Percentiles rank a stretch among this genome's conserved stretches.
Conservation (phyloP, 2,888 invertebrate genomes). For the Drosophila mettleri region DNA sequence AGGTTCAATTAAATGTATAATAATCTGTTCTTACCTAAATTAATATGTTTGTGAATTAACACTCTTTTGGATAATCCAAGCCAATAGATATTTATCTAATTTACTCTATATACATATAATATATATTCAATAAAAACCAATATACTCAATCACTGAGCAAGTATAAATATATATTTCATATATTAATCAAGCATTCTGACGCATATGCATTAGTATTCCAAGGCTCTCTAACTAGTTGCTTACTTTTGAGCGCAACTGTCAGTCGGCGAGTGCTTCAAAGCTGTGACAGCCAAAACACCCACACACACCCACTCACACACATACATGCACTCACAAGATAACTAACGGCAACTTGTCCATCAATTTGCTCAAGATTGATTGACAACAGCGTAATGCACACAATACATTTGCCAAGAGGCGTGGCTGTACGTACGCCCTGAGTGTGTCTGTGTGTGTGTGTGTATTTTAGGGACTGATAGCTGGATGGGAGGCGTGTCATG, state of each 20-base stretch:
- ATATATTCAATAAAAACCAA: not conserved
- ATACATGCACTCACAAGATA: slow-evolving; percentile 13
- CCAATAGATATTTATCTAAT: too few species aligned
- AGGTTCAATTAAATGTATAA: too few species aligned
- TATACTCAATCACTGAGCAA: not conserved
- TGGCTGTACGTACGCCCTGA: slow-evolving; percentile 3
- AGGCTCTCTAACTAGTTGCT: slow-evolving; percentile 49
- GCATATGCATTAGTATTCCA: slow-evolving; percentile 39
- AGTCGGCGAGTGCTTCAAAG: slow-evolving; percentile 22
- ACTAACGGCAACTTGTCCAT: slow-evolving; percentile 79
- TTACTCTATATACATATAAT: not conserved
- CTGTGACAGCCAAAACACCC: slow-evolving; percentile 23
- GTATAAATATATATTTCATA: slow-evolving; percentile 51
- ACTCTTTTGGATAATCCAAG: too few species aligned
- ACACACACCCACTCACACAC: slow-evolving; percentile 12
- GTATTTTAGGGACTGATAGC: not conserved
- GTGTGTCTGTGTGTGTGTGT: slow-evolving; percentile 2
- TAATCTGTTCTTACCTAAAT: too few species aligned
- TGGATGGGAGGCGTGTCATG: slow-evolving; percentile 11
- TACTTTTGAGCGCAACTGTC: slow-evolving; percentile 51
- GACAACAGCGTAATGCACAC: slow-evolving; percentile 78
- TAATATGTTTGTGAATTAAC: too few species aligned
- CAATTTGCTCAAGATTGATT: slow-evolving; percentile 81
- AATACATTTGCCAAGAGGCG: slow-evolving; percentile 64
- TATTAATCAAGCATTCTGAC: slow-evolving; percentile 56